phyloP scores from a whole-genome alignment of 2,113 vertebrate genomes.

The Cercopithecus mona region DNA sequence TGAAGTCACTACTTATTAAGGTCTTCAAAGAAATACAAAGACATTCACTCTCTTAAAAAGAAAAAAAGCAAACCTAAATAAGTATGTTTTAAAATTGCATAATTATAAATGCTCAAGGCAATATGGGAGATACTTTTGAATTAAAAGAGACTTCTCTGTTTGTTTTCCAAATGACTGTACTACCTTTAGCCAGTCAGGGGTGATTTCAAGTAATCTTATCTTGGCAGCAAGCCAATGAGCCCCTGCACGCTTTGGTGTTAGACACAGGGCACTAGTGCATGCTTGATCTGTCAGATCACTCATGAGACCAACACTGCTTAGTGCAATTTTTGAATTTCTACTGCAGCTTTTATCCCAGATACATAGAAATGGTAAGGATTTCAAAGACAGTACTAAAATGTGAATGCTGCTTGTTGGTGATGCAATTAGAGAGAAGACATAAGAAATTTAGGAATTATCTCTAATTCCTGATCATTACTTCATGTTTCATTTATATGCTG shows the following conservation, averaged over 20 bases:
- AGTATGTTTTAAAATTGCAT: background rate
- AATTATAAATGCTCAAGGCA: background rate
- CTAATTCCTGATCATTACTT: background rate
- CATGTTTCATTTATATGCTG: background rate
- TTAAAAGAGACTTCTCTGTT: background rate
- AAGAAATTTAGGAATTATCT: background rate
- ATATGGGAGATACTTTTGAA: background rate
- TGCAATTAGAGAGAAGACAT: background rate
- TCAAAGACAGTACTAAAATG: background rate
- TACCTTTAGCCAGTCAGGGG: background rate
- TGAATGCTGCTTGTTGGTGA: accelerated
- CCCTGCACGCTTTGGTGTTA: accelerated
- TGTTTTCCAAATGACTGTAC: background rate
- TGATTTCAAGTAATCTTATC: background rate
- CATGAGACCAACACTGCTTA: background rate
- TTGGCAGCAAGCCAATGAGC: background rate
- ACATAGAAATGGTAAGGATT: background rate
- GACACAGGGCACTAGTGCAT: background rate
- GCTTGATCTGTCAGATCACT: background rate
- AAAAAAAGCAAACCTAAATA: background rate
- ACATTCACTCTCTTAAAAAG: constrained; percentile 1
- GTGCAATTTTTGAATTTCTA: background rate
- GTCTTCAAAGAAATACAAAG: constrained; percentile 27
- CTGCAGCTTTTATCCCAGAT: background rate
- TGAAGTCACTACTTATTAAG: constrained; percentile 38